A percentile compares a stretch with the other conserved stretches of the same genome.
These are phyloP conservation scores for Caradrina kadenii DNA, from an alignment of 2,888 invertebrate genomes.

Conservation along the genomic window DNA sequence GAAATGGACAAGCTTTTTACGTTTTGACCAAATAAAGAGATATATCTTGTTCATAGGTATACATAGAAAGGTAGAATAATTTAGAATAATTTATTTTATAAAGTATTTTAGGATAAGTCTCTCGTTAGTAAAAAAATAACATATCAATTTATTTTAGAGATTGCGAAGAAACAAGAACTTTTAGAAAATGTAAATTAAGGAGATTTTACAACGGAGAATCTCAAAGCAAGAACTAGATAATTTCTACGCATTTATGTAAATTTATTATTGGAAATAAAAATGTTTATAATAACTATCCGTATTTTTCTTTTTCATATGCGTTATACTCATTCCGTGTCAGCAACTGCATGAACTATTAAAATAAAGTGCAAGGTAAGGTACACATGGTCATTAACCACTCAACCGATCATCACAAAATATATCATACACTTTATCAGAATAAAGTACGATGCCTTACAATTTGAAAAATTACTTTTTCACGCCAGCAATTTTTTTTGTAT, in stretches of 20 bases:
- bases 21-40: not conserved
- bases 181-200: slow-evolving; percentile 3
- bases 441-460: too few species aligned
- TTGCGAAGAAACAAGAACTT: slow-evolving; percentile 3
- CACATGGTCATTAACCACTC: too few species aligned
- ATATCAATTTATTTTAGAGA: slow-evolving; percentile 36
- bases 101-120: slow-evolving; percentile 15
- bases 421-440: too few species aligned
- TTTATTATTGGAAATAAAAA: slow-evolving; percentile 59
- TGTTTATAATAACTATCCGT: slow-evolving; percentile 26
- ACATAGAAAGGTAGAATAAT: not conserved
- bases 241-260: slow-evolving; percentile 49
- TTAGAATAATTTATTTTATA: not conserved
- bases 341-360: too few species aligned
- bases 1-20: not conserved
- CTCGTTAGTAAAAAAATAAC: not conserved
- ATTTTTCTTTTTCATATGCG: slow-evolving; percentile 30
- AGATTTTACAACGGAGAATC: slow-evolving; percentile 52
- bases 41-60: not conserved
- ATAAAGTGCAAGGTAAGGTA: too few species aligned
- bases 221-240: slow-evolving; percentile 35
- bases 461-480: too few species aligned
- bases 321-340: too few species aligned
- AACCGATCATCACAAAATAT: too few species aligned
- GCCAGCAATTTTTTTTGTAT: too few species aligned